Conservation (phyloP, 2,888 invertebrate species). For the Oscheius sp. region DNA sequence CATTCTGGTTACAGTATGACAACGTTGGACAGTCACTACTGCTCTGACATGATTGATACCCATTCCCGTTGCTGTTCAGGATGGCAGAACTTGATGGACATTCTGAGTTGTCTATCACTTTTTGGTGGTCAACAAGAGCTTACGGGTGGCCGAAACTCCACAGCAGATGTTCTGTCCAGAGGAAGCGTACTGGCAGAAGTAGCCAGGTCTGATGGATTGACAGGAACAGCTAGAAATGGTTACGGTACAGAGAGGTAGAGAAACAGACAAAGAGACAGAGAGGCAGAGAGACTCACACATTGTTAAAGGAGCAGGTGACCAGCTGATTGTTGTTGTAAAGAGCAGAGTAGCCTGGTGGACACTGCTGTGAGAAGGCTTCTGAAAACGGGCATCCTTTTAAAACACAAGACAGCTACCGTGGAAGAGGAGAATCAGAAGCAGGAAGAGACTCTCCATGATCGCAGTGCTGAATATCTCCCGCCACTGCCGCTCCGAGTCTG, state of each 20-base stretch:
- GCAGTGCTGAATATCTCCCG: slow-evolving; percentile 10
- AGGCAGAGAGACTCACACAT: slow-evolving; percentile 16
- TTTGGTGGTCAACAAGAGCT: not conserved
- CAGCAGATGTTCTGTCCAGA: slow-evolving; percentile 26
- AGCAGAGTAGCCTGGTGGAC: slow-evolving; percentile 45
- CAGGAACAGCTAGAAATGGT: slow-evolving; percentile 29
- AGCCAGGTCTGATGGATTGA: slow-evolving; percentile 6
- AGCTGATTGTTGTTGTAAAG: slow-evolving; percentile 36
- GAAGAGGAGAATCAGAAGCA: slow-evolving; percentile 9
- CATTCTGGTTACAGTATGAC: slow-evolving; percentile 10
- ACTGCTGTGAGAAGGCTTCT: slow-evolving; percentile 38
- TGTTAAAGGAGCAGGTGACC: slow-evolving; percentile 9
- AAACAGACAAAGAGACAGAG: not conserved
- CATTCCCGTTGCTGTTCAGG: slow-evolving; percentile 2
- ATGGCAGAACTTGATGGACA: slow-evolving; percentile 22
- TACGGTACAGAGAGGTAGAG: not conserved
- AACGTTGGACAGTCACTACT: slow-evolving; percentile 1
- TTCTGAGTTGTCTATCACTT: slow-evolving; percentile 2
- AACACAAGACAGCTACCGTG: not conserved
- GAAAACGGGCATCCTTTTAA: not conserved
- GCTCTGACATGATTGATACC: not conserved
- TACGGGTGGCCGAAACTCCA: slow-evolving; percentile 17
- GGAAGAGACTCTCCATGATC: slow-evolving; percentile 5
- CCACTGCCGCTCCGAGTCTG: slow-evolving; percentile 3
- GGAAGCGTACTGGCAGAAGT: slow-evolving; percentile 33